phyloP scores from a whole-genome alignment of 2,888 invertebrate genomes.

The Oithona nana region DNA sequence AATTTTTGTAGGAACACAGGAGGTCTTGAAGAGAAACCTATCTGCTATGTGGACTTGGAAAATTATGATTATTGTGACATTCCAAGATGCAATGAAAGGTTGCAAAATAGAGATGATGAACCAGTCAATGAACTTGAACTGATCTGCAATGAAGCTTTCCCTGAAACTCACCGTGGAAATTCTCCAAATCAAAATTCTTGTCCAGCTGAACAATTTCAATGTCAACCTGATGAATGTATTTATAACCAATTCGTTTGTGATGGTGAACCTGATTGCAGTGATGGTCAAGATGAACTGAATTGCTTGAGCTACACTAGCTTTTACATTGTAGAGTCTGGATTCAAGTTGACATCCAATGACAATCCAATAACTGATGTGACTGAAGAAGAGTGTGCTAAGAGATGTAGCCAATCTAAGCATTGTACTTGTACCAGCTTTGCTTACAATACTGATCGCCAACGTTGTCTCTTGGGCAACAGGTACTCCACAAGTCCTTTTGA shows the following conservation, averaged over 20 bases:
- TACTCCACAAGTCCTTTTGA: neutral
- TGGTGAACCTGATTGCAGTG: neutral
- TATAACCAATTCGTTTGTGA: slow-evolving; percentile 7
- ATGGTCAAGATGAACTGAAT: slow-evolving; percentile 8
- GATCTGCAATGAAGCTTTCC: neutral
- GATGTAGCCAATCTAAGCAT: slow-evolving; percentile 13
- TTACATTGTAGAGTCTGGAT: slow-evolving; percentile 5
- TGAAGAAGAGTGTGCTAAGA: slow-evolving; percentile 8
- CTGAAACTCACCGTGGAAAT: neutral
- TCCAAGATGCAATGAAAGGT: slow-evolving; percentile 15
- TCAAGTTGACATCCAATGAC: neutral
- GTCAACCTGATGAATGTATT: slow-evolving; percentile 11
- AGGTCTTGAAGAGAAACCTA: slow-evolving; percentile 18
- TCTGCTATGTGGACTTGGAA: slow-evolving; percentile 19
- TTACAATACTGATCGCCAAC: neutral
- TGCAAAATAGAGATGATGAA: neutral
- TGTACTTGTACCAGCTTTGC: slow-evolving; percentile 7
- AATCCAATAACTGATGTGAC: neutral
- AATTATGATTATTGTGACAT: slow-evolving; percentile 19
- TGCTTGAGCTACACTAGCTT: slow-evolving; percentile 5
- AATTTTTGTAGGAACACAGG: slow-evolving; percentile 20
- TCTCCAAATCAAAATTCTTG: neutral
- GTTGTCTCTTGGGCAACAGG: slow-evolving; percentile 12
- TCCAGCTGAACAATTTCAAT: slow-evolving; percentile 1
- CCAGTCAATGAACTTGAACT: neutral